Base-by-base conservation (phyloP, 2,113 vertebrate species). In the Anoplopoma fimbria region DNA sequence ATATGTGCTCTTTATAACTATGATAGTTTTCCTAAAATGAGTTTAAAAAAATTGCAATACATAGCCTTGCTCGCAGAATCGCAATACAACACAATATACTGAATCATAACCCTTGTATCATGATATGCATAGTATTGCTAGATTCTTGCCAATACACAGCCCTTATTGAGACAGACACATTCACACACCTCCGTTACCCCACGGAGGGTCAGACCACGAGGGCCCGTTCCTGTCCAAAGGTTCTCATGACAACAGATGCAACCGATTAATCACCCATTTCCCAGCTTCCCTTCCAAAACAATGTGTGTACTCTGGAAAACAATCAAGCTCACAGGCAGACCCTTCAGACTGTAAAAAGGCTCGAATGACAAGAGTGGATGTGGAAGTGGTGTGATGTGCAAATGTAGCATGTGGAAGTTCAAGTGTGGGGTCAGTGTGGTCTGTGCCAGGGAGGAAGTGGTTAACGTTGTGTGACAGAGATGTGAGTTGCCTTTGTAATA, bases 201-300 rank as follows among this genome's bases (percentile, higher is more conserved):
- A 12, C 2, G 6, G 53, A 77, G 38, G 23, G 40, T 76, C 64
- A 82, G 51, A 82, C 76, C 71, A 73, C 15, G 1, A 69, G 69
- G 77, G 74, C 36, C 62, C 19, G 25, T 81, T 90, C 49, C 75
- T 80, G 74, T 81, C 79, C 58, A 85, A 38, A 84, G 31, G 69
- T 88, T 90, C 82, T 88, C 78, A 92, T 88, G 87, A 83, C 81
- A 89, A 89, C 87, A 92, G 83, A 92, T 85, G 71, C 72, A 77
- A 70, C 27, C 69, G 68, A 84, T 90, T 88, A 90, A 90, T 93
- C 85, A 92, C 69, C 67, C 81, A 53, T 89, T 91, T 84, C 79
- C 83, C 78, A 79, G 65, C 80, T 93, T 89, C 81, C 91, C 75
- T 86, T 86, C 76, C 58, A 76, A 88, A 85, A 90, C 89, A 93